Conservation (phyloP, 2,113 vertebrate species). For the Dipodomys ordii region DNA sequence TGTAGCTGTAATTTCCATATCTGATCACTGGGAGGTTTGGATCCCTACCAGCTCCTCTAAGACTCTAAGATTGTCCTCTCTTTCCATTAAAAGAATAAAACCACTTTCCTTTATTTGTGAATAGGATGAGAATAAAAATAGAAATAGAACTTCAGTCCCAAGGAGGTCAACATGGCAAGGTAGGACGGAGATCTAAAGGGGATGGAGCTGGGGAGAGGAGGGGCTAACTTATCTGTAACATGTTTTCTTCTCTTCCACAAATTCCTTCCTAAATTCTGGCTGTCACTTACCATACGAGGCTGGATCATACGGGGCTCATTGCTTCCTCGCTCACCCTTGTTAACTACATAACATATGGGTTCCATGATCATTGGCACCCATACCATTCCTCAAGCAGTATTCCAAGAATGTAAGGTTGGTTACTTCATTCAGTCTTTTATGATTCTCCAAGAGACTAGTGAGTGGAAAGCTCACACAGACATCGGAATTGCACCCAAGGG, state of each 20-base stretch:
- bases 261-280: background rate
- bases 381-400: background rate
- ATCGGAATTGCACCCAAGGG: background rate
- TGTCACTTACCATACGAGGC: background rate
- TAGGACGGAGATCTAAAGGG: background rate
- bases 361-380: background rate
- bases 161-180: rapidly evolving
- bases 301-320: rapidly evolving
- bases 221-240: background rate
- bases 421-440: background rate
- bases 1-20: background rate
- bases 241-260: background rate
- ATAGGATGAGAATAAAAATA: background rate
- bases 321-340: background rate
- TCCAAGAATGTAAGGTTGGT: background rate
- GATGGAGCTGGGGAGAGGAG: background rate
- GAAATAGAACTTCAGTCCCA: background rate
- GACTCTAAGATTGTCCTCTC: background rate
- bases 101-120: background rate
- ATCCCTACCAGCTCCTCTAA: background rate
- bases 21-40: background rate
- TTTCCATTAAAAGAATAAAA: background rate
- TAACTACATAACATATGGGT: background rate
- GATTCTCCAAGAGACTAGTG: background rate
- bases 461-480: background rate